A percentile compares a stretch with the other conserved stretches of the same genome.
Conservation (phyloP, 1,140 invertebrate genomes). For the Homarus americanus region DNA sequence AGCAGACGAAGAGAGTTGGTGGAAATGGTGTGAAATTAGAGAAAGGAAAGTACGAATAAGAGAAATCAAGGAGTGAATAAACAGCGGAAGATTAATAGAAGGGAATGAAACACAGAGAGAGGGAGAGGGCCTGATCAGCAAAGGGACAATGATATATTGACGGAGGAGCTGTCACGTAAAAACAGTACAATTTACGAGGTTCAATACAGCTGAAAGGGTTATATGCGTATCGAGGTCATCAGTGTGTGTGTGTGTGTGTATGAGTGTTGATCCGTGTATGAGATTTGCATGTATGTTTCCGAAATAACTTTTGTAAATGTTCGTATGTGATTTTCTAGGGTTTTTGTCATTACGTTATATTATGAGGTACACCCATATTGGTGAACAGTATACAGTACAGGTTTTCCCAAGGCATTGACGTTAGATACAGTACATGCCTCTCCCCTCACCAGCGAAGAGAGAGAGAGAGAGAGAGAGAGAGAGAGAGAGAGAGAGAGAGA, state of each 20-base stretch:
- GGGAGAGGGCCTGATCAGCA: neutral
- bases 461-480: neutral
- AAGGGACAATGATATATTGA: neutral
- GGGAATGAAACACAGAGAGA: neutral
- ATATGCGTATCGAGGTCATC: neutral
- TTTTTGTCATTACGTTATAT: too few species aligned
- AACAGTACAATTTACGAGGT: neutral
- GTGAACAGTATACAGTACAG: too few species aligned
- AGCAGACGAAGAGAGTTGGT: neutral
- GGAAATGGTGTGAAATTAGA: too few species aligned
- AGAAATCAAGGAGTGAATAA: neutral
- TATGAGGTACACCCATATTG: too few species aligned
- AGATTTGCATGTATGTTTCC: too few species aligned
- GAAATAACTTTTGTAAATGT: too few species aligned
- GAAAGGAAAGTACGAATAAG: neutral
- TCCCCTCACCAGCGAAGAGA: too few species aligned
- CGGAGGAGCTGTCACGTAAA: neutral
- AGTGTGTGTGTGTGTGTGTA: too few species aligned
- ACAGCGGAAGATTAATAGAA: neutral
- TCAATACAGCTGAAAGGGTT: neutral
- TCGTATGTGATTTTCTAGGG: too few species aligned
- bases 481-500: neutral
- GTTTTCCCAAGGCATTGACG: too few species aligned
- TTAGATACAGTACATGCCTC: too few species aligned
- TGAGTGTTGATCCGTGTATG: too few species aligned